These are phyloP conservation scores for Mesembrinibis cayennensis DNA, from an alignment of 2,113 vertebrate genomes.

Conservation along the genomic window DNA sequence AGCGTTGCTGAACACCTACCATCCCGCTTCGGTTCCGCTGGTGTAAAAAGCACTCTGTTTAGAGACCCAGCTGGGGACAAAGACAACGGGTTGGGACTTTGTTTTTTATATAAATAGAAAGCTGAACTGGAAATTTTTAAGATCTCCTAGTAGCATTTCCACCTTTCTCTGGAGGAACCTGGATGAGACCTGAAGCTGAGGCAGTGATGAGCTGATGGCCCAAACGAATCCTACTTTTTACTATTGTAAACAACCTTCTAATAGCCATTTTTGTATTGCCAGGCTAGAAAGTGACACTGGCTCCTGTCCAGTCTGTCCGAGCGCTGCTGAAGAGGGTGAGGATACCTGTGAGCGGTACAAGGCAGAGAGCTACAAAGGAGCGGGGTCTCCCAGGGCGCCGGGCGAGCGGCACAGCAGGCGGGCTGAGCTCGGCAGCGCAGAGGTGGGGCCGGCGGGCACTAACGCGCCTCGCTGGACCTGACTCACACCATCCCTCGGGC, in stretches of 20 bases:
- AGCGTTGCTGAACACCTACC: not conserved
- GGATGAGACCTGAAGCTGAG: accelerated
- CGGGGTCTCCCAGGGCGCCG: not conserved
- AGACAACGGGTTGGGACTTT: not conserved
- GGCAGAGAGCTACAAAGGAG: accelerated
- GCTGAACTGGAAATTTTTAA: not conserved
- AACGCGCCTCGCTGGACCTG: not conserved
- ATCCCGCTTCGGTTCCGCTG: not conserved
- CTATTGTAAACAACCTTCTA: not conserved
- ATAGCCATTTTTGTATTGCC: not conserved
- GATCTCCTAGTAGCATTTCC: not conserved
- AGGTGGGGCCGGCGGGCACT: not conserved
- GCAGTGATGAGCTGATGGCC: accelerated
- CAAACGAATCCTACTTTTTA: not conserved
- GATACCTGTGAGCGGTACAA: not conserved
- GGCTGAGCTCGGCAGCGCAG: not conserved
- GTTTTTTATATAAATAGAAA: not conserved
- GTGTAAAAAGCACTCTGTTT: not conserved
- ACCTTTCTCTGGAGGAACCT: accelerated
- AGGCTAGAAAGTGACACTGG: not conserved
- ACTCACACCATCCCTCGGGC: not conserved
- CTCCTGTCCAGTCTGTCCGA: not conserved
- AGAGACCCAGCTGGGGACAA: not conserved
- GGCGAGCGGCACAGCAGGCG: accelerated
- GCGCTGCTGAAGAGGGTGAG: not conserved